A percentile compares a stretch with the other conserved stretches of the same genome.
These are phyloP conservation scores for Corythoichthys haematopterus DNA, from an alignment of 2,113 vertebrate genomes.

Conservation along the genomic window DNA sequence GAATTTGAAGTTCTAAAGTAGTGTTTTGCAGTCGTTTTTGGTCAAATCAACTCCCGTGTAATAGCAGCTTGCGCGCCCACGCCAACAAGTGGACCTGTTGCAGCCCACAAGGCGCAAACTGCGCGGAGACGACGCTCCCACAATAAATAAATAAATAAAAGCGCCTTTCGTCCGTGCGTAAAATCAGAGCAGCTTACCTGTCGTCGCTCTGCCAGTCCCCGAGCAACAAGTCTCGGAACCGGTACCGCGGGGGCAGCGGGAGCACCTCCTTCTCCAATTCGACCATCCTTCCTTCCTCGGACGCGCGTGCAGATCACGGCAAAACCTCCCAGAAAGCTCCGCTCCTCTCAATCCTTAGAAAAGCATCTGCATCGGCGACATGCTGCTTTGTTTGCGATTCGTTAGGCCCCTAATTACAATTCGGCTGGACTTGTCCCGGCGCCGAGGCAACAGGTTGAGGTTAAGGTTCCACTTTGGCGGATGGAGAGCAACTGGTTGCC, in stretches of 20 bases:
- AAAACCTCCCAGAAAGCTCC: slow-evolving; percentile 40
- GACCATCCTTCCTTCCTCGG: slow-evolving; percentile 62
- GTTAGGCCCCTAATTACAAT: slow-evolving; percentile 7
- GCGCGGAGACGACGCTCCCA: not conserved
- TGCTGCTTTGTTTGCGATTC: not conserved
- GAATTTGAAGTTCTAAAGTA: not conserved
- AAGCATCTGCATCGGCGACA: slow-evolving; percentile 15
- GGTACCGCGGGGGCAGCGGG: slow-evolving; percentile 79
- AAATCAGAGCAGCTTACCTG: slow-evolving; percentile 66
- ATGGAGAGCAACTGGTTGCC: slow-evolving; percentile 69
- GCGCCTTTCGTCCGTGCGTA: slow-evolving; percentile 61
- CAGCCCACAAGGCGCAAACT: slow-evolving; percentile 10
- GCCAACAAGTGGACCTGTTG: slow-evolving; percentile 42
- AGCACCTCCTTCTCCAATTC: slow-evolving; percentile 81
- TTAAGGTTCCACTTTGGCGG: slow-evolving; percentile 57
- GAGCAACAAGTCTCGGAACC: slow-evolving; percentile 83
- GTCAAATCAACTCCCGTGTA: not conserved
- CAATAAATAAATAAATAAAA: slow-evolving; percentile 30
- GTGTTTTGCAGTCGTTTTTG: not conserved
- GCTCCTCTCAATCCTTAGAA: slow-evolving; percentile 36
- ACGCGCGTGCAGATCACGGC: slow-evolving; percentile 27
- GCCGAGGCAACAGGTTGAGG: slow-evolving; percentile 59
- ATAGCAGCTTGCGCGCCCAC: slow-evolving; percentile 11
- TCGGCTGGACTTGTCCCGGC: slow-evolving; percentile 33
- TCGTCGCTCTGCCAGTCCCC: slow-evolving; percentile 82